These are phyloP conservation scores for Alca torda DNA, from an alignment of 2,797 vertebrate species.

Conservation along the genomic window DNA sequence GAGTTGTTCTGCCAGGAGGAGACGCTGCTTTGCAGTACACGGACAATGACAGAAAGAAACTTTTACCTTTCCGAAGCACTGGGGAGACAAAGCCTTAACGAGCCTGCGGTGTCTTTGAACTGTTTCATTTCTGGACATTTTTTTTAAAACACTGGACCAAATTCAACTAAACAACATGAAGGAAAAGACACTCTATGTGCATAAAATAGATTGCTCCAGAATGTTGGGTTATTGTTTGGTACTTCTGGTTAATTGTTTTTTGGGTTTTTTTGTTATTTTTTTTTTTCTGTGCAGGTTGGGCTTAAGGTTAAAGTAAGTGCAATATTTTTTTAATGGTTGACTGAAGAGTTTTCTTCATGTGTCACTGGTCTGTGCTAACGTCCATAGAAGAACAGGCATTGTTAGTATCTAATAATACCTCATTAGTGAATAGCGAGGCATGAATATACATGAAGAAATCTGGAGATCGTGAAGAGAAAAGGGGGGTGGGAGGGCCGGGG, in stretches of 20 bases:
- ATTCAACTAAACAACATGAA: constrained; percentile 47
- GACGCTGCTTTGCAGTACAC: constrained; percentile 42
- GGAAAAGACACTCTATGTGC: constrained; percentile 50
- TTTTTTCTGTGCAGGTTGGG: constrained; percentile 59
- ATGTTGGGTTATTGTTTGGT: neutral
- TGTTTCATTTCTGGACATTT: constrained; percentile 76
- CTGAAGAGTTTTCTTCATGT: constrained; percentile 64
- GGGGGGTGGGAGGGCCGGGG: neutral
- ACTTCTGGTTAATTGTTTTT: neutral
- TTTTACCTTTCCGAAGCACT: constrained; percentile 72
- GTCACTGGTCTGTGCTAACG: constrained; percentile 37
- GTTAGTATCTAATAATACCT: constrained; percentile 70
- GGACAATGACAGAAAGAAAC: constrained; percentile 50
- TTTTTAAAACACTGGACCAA: constrained; percentile 74
- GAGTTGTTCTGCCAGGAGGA: constrained; percentile 70
- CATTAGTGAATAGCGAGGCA: constrained; percentile 57
- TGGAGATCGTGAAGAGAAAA: neutral
- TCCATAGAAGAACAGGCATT: constrained; percentile 57
- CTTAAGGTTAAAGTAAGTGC: constrained; percentile 75
- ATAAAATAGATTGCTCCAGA: constrained; percentile 21
- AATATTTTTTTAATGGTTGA: constrained; percentile 75
- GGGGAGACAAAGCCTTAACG: constrained; percentile 87
- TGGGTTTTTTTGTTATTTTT: neutral
- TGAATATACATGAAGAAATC: constrained; percentile 43
- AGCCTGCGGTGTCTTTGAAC: constrained; percentile 81